A percentile compares a stretch with the other conserved stretches of the same genome.
phyloP scores from a whole-genome alignment of 1,140 invertebrate genomes.

The Trichogramma pretiosum region DNA sequence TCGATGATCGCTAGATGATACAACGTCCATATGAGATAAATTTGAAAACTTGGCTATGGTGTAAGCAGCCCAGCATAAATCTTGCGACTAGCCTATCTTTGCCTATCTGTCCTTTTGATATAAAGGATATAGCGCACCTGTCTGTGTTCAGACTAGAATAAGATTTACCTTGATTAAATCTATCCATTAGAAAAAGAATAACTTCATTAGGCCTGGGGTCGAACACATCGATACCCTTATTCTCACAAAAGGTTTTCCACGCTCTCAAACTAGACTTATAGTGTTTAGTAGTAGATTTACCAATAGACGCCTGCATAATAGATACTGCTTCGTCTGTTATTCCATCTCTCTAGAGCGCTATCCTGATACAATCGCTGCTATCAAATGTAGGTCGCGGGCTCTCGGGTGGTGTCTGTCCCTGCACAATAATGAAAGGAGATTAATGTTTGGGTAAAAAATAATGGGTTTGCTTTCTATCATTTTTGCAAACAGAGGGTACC shows the following conservation, averaged over 20 bases:
- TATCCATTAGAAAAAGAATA: not conserved
- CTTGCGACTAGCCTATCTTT: slow-evolving; percentile 17
- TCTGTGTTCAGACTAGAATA: slow-evolving; percentile 23
- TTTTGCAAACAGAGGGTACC: not conserved
- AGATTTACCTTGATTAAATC: slow-evolving; percentile 8
- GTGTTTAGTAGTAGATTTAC: not conserved
- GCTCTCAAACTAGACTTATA: not conserved
- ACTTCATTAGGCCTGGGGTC: not conserved
- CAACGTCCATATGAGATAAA: too few relatives aligned
- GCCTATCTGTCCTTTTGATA: slow-evolving; percentile 5
- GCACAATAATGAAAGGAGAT: not conserved
- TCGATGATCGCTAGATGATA: too few relatives aligned
- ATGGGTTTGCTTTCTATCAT: not conserved
- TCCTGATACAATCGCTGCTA: slow-evolving; percentile 9
- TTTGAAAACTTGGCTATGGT: too few relatives aligned
- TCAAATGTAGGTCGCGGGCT: not conserved
- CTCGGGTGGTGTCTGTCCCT: not conserved
- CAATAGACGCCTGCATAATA: not conserved
- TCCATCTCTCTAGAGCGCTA: slow-evolving; percentile 7
- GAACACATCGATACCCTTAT: not conserved
- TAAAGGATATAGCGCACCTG: slow-evolving; percentile 18
- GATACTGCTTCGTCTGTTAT: slow-evolving; percentile 3
- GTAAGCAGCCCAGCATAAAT: too few relatives aligned
- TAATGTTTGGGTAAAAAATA: not conserved
- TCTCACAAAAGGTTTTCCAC: not conserved